Evolutionary conservation across 2,888 invertebrate genomes (phyloP), one percentile per base, ranked within the genome.

Genomic region (Nowickia ferox): DNA sequence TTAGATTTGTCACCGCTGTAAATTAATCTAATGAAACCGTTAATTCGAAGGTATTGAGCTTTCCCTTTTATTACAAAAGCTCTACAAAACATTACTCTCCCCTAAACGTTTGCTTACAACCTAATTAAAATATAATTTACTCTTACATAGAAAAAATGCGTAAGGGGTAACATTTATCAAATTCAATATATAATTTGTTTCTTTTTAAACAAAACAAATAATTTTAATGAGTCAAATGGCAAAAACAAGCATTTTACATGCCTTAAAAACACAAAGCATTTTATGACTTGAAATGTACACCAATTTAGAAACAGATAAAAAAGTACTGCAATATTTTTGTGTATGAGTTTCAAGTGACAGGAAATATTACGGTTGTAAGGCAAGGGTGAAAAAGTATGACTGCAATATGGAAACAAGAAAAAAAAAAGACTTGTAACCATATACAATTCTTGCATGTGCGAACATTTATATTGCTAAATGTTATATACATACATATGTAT

Each of bases 361-460:
- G 68, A 68, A 68, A 68, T 68, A 77, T 77, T 68, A 68, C 48
- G 68, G 17, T 55, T 66, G n/a, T 55, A 38, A 48, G 61, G 22
- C 30, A 30, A 6, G 30, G 30, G 30, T 30, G 30, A 30, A 5
- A 5, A 75, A 68, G 8, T 8, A 30, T 6, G n/a, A 4, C 19
- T 22, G 65, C 6, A 38, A 44, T 9, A 44, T 53, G 8, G 8
- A 53, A 22, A 30, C 6, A 30, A 30, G 30, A 30, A 30, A 30
- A 30, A 30, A 30, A 30, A 30, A 30, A 30, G 30, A 30, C 30
- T 30, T 30, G 4, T 30, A 30, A 30, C 30, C 30, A 30, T 30
- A 30, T 30, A 30, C 5, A 30, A 30, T 30, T 30, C 30, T 30
- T 30, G 6, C 30, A 30, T 30, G 6, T 30, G 6, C 30, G 6